Conservation (phyloP, 1,140 invertebrate species). For the Listronotus oregonensis region DNA sequence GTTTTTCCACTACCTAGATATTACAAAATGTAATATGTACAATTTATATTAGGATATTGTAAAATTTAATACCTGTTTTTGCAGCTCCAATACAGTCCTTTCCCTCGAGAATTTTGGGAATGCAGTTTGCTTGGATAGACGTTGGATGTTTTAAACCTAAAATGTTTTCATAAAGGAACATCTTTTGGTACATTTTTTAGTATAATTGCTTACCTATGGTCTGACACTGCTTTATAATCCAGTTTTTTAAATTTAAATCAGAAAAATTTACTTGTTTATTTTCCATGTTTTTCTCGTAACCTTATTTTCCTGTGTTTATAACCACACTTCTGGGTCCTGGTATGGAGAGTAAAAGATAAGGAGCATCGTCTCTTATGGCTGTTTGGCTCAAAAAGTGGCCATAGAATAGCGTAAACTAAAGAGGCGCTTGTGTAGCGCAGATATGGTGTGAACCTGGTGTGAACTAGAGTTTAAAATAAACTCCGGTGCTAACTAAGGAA, state of each 20-base stretch:
- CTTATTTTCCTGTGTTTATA: too few species aligned
- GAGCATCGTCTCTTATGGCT: too few species aligned
- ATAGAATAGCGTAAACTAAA: too few species aligned
- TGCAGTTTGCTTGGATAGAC: slow-evolving; percentile 82
- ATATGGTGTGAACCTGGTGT: too few species aligned
- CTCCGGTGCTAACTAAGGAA: too few species aligned
- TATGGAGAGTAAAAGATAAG: too few species aligned
- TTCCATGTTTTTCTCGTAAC: too few species aligned
- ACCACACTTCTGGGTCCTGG: too few species aligned
- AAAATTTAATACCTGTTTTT: slow-evolving; percentile 77
- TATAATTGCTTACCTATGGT: slow-evolving; percentile 40
- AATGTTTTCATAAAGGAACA: slow-evolving; percentile 27
- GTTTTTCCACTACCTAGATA: slow-evolving; percentile 85
- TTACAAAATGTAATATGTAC: neutral
- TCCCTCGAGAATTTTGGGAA: slow-evolving; percentile 79
- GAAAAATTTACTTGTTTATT: slow-evolving; percentile 3
- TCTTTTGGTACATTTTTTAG: neutral
- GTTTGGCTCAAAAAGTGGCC: too few species aligned
- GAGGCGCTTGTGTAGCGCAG: too few species aligned
- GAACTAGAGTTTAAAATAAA: too few species aligned
- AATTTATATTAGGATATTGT: neutral
- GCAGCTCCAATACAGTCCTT: slow-evolving; percentile 93
- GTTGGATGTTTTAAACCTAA: slow-evolving; percentile 81
- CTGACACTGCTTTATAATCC: slow-evolving; percentile 48
- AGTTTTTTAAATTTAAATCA: slow-evolving; percentile 37